Conservation (phyloP, 2,113 vertebrate species). For the Eptesicus fuscus region DNA sequence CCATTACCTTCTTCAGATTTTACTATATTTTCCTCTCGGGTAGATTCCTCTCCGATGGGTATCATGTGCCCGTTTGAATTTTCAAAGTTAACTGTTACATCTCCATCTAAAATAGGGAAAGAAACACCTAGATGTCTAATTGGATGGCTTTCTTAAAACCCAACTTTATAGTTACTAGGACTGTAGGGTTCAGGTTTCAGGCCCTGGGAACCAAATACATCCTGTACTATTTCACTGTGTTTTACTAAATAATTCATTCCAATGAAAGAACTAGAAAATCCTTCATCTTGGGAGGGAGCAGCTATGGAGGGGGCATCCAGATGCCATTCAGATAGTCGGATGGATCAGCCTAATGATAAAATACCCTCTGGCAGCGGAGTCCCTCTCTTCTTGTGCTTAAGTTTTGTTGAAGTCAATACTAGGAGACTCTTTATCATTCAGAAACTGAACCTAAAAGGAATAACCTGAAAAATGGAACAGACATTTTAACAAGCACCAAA, state of each 20-base stretch:
- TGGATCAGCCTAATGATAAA: neutral
- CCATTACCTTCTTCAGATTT: constrained; percentile 85
- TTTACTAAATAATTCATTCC: constrained; percentile 45
- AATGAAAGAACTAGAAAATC: constrained; percentile 11
- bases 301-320: neutral
- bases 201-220: constrained; percentile 58
- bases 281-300: neutral
- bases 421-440: constrained; percentile 41
- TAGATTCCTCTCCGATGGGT: constrained; percentile 84
- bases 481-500: constrained; percentile 62
- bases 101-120: constrained; percentile 84
- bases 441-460: constrained; percentile 45
- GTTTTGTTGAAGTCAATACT: constrained; percentile 36
- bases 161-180: neutral
- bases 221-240: neutral
- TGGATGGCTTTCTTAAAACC: constrained; percentile 63
- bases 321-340: neutral
- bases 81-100: constrained; percentile 89
- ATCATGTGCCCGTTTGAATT: constrained; percentile 93
- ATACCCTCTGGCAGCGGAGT: neutral
- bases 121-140: constrained; percentile 71
- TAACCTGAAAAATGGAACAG: constrained; percentile 66
- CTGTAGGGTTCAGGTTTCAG: constrained; percentile 35
- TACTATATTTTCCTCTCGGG: constrained; percentile 88
- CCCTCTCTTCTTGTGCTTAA: neutral